phyloP scores from a whole-genome alignment of 2,797 vertebrate species.

The Dicrostonyx torquatus region DNA sequence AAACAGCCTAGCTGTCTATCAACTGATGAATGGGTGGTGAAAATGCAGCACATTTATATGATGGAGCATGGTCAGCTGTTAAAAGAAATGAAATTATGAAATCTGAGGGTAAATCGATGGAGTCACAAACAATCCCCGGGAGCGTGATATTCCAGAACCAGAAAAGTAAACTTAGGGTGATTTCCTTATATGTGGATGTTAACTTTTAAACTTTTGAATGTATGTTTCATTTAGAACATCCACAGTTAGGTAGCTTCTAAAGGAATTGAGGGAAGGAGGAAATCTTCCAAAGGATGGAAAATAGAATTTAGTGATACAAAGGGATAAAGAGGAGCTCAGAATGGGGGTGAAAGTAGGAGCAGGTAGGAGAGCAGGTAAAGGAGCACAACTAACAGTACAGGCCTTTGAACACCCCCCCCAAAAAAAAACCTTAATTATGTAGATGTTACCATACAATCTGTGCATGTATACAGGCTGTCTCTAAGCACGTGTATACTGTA shows the following conservation, averaged over 20 bases:
- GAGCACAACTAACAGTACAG: neutral
- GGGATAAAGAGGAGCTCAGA: neutral
- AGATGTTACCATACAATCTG: neutral
- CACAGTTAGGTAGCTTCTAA: neutral
- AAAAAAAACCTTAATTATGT: no score
- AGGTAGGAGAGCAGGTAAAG: neutral
- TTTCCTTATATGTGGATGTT: neutral
- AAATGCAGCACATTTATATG: neutral
- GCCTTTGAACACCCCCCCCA: neutral
- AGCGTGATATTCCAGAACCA: neutral
- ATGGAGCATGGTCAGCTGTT: neutral
- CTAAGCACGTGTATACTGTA: neutral
- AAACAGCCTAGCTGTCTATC: neutral
- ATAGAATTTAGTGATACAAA: neutral
- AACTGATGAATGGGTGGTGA: neutral
- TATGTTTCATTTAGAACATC: neutral
- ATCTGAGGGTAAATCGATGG: neutral
- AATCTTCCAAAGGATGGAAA: neutral
- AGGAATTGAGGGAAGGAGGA: neutral
- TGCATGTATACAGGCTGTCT: neutral
- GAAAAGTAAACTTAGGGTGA: neutral
- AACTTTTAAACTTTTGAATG: neutral
- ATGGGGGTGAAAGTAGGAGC: no score
- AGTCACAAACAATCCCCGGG: neutral
- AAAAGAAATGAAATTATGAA: neutral